Evolutionary conservation across 2,113 vertebrate genomes (phyloP).

Genomic region (Pyrgilauda ruficollis): DNA sequence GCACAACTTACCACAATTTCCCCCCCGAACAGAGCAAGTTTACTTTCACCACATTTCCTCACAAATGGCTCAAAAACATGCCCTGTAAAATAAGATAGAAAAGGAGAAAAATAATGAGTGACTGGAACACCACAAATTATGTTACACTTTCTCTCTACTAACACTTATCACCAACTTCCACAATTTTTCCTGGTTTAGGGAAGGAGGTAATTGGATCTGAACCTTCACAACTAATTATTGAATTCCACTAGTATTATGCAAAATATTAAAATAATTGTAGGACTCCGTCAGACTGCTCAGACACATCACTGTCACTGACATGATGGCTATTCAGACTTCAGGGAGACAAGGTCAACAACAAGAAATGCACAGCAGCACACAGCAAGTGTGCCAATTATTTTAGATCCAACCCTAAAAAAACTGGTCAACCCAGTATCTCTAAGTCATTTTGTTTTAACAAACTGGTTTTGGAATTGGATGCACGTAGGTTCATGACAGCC

Average conservation of each 20-base stretch:
- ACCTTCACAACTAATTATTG: not conserved
- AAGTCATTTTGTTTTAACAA: not conserved
- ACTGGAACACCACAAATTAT: not conserved
- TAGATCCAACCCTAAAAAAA: not conserved
- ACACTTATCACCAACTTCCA: not conserved
- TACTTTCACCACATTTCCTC: slow-evolving; percentile 68
- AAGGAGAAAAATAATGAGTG: not conserved
- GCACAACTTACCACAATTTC: slow-evolving; percentile 53
- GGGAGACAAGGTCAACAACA: not conserved
- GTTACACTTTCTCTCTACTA: not conserved
- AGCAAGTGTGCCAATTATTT: slow-evolving; percentile 1
- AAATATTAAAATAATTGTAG: slow-evolving; percentile 24
- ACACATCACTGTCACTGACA: not conserved
- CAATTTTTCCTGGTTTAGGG: not conserved
- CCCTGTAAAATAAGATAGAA: slow-evolving; percentile 30
- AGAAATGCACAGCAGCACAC: accelerated
- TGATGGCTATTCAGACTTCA: not conserved
- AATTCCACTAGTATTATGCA: not conserved
- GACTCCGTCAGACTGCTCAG: not conserved
- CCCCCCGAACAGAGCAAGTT: slow-evolving; percentile 5
- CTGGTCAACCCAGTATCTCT: not conserved
- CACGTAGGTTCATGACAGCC: not conserved
- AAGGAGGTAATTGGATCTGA: not conserved
- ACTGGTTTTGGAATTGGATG: not conserved
- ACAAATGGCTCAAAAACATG: not conserved